phyloP scores from a whole-genome alignment of 2,888 invertebrate genomes.

The Panzeria rudis region DNA sequence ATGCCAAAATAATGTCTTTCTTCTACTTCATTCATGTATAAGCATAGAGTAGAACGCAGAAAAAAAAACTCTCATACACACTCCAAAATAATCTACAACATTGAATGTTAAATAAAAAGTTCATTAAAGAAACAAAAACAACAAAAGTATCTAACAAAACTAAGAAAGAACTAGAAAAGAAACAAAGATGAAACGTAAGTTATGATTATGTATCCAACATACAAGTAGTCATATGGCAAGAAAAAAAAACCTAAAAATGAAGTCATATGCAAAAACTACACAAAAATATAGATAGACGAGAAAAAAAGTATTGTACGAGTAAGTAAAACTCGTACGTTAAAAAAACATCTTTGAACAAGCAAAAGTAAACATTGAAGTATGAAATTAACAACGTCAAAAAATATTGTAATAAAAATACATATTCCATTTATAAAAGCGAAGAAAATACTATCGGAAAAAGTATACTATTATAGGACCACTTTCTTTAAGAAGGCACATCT shows the following conservation, averaged over 20 bases:
- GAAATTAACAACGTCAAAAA: conserved; percentile 81
- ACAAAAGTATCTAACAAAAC: conserved; percentile 12
- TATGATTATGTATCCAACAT: conserved; percentile 67
- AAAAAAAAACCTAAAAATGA: conserved; percentile 16
- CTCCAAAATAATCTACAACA: conserved; percentile 41
- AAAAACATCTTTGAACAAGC: conserved; percentile 70
- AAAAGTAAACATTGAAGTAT: conserved; percentile 79
- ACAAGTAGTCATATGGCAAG: conserved; percentile 54
- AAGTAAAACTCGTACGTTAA: conserved; percentile 25
- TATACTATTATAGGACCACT: background rate
- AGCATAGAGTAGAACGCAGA: conserved; percentile 21
- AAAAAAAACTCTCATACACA: conserved; percentile 21
- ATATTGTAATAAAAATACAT: conserved; percentile 52
- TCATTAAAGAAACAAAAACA: conserved; percentile 63
- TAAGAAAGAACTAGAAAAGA: conserved; percentile 25
- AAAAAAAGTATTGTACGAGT: background rate
- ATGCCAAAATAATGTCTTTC: conserved; percentile 71
- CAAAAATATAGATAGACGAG: conserved; percentile 10
- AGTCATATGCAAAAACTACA: conserved; percentile 60
- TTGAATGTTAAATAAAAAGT: conserved; percentile 67
- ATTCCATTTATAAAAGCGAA: conserved; percentile 10
- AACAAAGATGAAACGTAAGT: conserved; percentile 67
- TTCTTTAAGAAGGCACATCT: background rate
- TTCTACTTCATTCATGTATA: conserved; percentile 61
- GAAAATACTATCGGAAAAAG: background rate